phyloP scores from a whole-genome alignment of 2,888 invertebrate genomes.

The Dynastes grantii region DNA sequence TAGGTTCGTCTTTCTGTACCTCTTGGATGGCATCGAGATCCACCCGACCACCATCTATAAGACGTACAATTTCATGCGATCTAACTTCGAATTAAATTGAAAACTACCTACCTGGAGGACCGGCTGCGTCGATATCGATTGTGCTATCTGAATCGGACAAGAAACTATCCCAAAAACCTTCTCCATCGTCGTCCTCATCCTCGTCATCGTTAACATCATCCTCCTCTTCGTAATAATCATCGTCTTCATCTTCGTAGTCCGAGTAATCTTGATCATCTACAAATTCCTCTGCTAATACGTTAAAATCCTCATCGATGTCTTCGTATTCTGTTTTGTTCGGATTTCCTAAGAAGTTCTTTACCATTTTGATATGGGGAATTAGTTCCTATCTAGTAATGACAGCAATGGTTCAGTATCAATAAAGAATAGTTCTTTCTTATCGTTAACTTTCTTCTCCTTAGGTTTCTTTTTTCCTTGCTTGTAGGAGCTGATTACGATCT shows the following conservation, averaged over 20 bases:
- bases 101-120: constrained; percentile 35
- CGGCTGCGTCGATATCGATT: constrained; percentile 32
- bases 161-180: constrained; percentile 27
- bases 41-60: background rate
- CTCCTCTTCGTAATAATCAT: constrained; percentile 28
- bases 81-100: background rate
- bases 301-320: constrained; percentile 44
- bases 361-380: constrained; percentile 30
- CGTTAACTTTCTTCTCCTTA: constrained; percentile 17
- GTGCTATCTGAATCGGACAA: constrained; percentile 4
- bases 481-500: constrained; percentile 39
- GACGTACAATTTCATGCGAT: background rate
- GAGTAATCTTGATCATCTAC: constrained; percentile 35
- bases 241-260: constrained; percentile 30
- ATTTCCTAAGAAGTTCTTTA: constrained; percentile 41
- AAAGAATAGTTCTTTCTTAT: constrained; percentile 5
- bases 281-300: constrained; percentile 18
- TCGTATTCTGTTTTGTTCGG: constrained; percentile 41
- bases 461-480: constrained; percentile 34
- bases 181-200: constrained; percentile 18
- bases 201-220: constrained; percentile 30
- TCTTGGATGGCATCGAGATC: background rate
- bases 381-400: constrained; percentile 11
- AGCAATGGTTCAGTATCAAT: constrained; percentile 33
- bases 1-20: constrained; percentile 9